Evolutionary conservation across 2,113 vertebrate species (phyloP).

Genomic region (Mandrillus leucophaeus): DNA sequence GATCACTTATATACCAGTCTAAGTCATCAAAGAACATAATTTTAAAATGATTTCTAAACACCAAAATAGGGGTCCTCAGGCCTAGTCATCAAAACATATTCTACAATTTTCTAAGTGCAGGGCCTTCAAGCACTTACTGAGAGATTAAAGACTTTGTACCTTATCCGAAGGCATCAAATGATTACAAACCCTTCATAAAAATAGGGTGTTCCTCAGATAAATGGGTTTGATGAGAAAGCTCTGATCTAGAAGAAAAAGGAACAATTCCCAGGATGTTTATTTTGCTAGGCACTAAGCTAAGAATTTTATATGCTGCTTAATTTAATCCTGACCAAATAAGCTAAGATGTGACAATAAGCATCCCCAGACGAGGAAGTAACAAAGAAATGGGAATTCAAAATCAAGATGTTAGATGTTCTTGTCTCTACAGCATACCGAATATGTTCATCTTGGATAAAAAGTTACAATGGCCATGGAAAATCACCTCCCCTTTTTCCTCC

Average conservation of each 20-base stretch:
- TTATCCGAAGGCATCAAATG: neutral
- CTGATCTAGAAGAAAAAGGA: neutral
- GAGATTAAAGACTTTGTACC: neutral
- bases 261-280: neutral
- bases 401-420: neutral
- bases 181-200: neutral
- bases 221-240: neutral
- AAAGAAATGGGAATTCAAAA: neutral
- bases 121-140: neutral
- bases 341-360: neutral
- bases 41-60: slow-evolving; percentile 50
- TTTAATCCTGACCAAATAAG: neutral
- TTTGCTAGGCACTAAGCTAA: neutral
- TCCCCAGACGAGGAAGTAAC: neutral
- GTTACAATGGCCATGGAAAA: neutral
- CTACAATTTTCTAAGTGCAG: neutral
- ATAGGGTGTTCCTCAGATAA: neutral
- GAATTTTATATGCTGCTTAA: neutral
- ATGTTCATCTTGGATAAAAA: neutral
- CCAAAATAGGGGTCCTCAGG: slow-evolving; percentile 3
- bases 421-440: neutral
- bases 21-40: slow-evolving; percentile 9
- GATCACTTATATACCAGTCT: slow-evolving; percentile 6
- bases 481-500: neutral
- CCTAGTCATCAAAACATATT: neutral